Evolutionary conservation across 2,888 invertebrate species (phyloP).

Genomic region (Acanthosepion lycidas): DNA sequence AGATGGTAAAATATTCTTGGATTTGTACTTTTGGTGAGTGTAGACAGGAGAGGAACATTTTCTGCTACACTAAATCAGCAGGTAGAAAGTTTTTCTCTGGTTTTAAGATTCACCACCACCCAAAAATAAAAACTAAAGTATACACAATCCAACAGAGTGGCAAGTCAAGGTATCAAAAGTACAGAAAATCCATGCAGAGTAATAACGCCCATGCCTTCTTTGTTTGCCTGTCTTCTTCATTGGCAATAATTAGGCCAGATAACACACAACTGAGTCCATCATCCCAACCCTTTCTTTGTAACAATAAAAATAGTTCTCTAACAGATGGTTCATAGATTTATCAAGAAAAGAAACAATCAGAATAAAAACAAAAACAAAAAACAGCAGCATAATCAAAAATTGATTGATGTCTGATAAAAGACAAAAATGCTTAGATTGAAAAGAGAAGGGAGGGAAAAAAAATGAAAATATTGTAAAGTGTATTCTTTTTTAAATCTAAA

Average conservation of each 20-base stretch:
- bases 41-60: background rate
- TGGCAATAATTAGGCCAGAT: background rate
- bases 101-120: background rate
- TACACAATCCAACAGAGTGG: background rate
- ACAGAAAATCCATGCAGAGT: background rate
- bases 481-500: background rate
- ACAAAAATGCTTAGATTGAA: background rate
- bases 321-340: background rate
- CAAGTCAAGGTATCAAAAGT: background rate
- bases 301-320: conserved; percentile 15
- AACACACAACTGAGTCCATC: background rate
- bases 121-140: no score
- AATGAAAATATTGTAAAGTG: background rate
- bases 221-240: background rate
- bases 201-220: background rate
- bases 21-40: background rate
- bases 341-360: background rate
- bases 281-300: background rate
- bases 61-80: background rate
- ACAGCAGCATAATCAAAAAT: background rate
- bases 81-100: no score
- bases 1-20: no score
- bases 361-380: background rate
- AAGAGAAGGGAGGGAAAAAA: background rate
- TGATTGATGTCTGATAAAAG: background rate